Evolutionary conservation across 1,140 invertebrate species (phyloP), one percentile per base, ranked within the genome.

Genomic region (Drosophila hydei): DNA sequence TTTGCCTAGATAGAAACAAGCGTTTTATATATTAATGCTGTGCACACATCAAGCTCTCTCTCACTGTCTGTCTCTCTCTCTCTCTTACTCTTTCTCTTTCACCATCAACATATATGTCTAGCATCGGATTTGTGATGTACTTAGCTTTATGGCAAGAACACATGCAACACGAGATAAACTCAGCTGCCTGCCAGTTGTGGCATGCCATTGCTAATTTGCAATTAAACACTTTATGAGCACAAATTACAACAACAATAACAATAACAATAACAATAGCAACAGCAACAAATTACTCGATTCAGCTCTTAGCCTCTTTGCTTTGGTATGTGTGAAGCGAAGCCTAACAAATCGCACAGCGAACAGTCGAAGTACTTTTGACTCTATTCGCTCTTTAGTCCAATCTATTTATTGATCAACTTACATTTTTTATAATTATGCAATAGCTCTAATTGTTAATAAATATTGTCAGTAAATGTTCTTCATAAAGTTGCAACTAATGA

Each of bases 141-240:
- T 69, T 64, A 12, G 23, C 48, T 76, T 59, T 58, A 88, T 83
- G 52, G 45, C 64, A 36, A 52, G 45, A 43, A 56, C 68, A 76
- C 83, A 88, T 88, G 81, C 81, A 87, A 88, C 80, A 67, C 18
- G 38, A 38, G 58, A 75, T 51, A 61, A 42, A 83, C 75, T 75
- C 56, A 77, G 72, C 68, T 60, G 40, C 58, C 47, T n/a, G 62
- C 42, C 47, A n/a, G n/a, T n/a, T 69, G 64, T 52, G 59, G 62
- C 70, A 79, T 84, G 62, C 71, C 71, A 73, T 73, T 70, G 78
- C 83, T 87, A 87, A 87, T 87, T 87, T 87, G 83, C 83, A 87
- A 87, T 87, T 87, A 87, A 87, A 88, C 83, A 88, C 83, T 87
- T 87, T 88, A 87, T 83, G 83, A 83, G 75, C 83, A 78, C 81